phyloP scores from a whole-genome alignment of 2,113 vertebrate genomes.

The Epinephelus fuscoguttatus region DNA sequence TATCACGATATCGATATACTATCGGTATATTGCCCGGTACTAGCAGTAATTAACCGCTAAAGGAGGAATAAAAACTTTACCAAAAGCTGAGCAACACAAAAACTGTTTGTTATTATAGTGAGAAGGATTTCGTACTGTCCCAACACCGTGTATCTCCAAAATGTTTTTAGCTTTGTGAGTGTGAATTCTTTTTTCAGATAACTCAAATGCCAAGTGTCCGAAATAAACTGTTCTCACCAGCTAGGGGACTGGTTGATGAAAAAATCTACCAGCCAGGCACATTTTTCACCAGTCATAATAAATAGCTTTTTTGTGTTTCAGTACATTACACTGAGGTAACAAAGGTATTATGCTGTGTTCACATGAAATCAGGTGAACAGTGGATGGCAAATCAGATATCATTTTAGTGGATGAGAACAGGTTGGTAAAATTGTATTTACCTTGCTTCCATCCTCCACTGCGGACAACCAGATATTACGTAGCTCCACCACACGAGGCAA shows the following conservation, averaged over 20 bases:
- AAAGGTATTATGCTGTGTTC: neutral
- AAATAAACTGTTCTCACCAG: no score
- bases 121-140: neutral
- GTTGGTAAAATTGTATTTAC: no score
- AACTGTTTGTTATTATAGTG: neutral
- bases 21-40: no score
- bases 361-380: no score
- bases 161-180: neutral
- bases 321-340: neutral
- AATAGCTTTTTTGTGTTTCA: neutral
- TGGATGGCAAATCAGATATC: no score
- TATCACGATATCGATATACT: no score
- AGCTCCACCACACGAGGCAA: no score
- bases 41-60: neutral
- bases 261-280: neutral
- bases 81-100: neutral
- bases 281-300: neutral
- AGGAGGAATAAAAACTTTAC: neutral
- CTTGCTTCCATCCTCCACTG: no score
- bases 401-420: no score
- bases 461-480: no score
- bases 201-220: neutral
- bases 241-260: no score
- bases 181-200: neutral
- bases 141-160: no score